Base-by-base conservation (phyloP, 2,797 vertebrate species). In the Epinephelus awoara region DNA sequence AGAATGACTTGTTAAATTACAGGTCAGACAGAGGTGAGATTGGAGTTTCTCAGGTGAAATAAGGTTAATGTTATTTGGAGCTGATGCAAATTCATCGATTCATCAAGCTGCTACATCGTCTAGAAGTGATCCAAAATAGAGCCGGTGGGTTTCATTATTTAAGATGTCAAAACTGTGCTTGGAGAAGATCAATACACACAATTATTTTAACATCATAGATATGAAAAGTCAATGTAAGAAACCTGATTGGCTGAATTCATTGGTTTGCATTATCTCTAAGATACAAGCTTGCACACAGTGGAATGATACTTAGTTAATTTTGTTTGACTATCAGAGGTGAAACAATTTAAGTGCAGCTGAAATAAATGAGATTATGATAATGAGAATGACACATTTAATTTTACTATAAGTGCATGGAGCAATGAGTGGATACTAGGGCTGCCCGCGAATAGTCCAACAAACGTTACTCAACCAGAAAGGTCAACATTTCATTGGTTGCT, bases 21-120 rank as follows among this genome's bases (percentile, higher is more conserved):
- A 80, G 87, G 85, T 89, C 84, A 75, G 54, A 55, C 80, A 52
- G 73, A 87, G 83, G 89, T 85, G 80, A 88, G 81, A 75, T 23
- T 69, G 57, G 66, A 86, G 87, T 75, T 85, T 50, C 61, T 66
- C 73, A 75, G 87, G 75, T 82, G 74, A 81, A 77, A 80, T 85
- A 72, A 83, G 89, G 88, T 86, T 89, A 89, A 86, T 83, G 72
- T 74, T 67, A 83, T 81, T 66, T 72, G 66, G 56, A 78, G 71
- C 56, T 57, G 54, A 77, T 75, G 71, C 72, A 85, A 66, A 82
- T 77, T 55, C 25, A 69, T 64, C 11, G 25, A 79, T 84, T 82
- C 80, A 68, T 89, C 71, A 72, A 78, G 57, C 34, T 2, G 54
- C 42, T 70, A 52, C 13, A 0, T 50, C 17, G 54, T n/a, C 56